Evolutionary conservation across 2,888 invertebrate species (phyloP).

Genomic region (Neuroscelio doddi): DNA sequence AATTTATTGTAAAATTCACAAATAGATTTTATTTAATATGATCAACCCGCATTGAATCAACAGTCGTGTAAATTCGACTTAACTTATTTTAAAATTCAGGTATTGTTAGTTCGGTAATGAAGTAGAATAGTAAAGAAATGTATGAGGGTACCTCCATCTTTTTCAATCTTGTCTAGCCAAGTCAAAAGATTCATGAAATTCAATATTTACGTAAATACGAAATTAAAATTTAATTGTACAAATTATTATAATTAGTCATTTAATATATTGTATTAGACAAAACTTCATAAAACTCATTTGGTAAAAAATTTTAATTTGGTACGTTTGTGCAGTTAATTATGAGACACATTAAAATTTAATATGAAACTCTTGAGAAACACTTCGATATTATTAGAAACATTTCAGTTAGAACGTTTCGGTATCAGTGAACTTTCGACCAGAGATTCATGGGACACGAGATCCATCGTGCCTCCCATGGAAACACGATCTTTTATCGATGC

Average conservation of each 20-base stretch:
- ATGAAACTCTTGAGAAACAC: background rate
- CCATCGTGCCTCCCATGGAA: conserved; percentile 34
- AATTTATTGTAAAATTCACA: too few species aligned
- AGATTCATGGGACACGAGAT: conserved; percentile 34
- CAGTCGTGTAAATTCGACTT: background rate
- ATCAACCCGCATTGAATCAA: background rate
- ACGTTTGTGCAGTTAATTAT: too few species aligned
- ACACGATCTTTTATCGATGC: conserved; percentile 27
- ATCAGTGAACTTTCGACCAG: background rate
- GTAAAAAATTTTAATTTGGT: too few species aligned
- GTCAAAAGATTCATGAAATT: background rate
- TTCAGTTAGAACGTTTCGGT: too few species aligned
- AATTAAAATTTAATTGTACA: background rate
- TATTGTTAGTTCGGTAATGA: background rate
- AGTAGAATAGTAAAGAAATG: background rate
- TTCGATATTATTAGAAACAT: too few species aligned
- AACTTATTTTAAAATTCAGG: background rate
- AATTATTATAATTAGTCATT: too few species aligned
- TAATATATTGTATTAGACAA: too few species aligned
- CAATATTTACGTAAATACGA: background rate
- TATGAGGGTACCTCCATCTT: background rate
- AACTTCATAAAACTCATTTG: too few species aligned
- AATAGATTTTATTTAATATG: background rate
- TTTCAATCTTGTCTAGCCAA: background rate
- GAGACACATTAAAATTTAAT: background rate